Conservation (phyloP, 2,888 invertebrate species). For the Therioaphis trifolii region DNA sequence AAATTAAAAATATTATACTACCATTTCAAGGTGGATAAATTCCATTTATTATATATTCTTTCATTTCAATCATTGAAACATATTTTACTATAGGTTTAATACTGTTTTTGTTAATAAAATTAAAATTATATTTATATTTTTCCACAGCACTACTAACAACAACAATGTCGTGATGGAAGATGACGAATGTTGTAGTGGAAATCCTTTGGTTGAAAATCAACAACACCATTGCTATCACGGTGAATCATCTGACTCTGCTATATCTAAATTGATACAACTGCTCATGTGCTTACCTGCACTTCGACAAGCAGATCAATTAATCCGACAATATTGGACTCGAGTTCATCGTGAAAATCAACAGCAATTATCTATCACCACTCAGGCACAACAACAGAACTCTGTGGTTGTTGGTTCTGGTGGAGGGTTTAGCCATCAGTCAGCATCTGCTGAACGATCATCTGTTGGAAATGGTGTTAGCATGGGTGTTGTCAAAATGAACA, state of each 20-base stretch:
- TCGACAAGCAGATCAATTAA: conserved; percentile 88
- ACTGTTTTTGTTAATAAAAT: no score
- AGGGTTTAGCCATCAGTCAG: conserved; percentile 61
- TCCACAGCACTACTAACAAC: not conserved
- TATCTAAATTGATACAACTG: conserved; percentile 69
- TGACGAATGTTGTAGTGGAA: conserved; percentile 1
- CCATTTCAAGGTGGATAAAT: no score
- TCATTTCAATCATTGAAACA: no score
- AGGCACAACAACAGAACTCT: not conserved
- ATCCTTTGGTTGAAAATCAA: not conserved
- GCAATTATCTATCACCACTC: not conserved
- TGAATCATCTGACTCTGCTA: not conserved
- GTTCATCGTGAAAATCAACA: conserved; percentile 78
- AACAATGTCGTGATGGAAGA: conserved; percentile 7
- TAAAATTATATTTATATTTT: not conserved
- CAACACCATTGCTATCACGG: not conserved
- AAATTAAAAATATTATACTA: no score
- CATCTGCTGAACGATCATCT: not conserved
- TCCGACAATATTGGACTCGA: conserved; percentile 90
- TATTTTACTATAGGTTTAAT: no score
- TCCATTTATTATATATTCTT: no score
- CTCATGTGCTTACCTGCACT: conserved; percentile 88
- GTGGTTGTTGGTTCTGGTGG: conserved; percentile 72
- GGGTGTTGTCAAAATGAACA: conserved; percentile 86
- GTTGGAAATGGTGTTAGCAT: not conserved